Conservation (phyloP, 2,797 vertebrate genomes). For the Takifugu rubripes region DNA sequence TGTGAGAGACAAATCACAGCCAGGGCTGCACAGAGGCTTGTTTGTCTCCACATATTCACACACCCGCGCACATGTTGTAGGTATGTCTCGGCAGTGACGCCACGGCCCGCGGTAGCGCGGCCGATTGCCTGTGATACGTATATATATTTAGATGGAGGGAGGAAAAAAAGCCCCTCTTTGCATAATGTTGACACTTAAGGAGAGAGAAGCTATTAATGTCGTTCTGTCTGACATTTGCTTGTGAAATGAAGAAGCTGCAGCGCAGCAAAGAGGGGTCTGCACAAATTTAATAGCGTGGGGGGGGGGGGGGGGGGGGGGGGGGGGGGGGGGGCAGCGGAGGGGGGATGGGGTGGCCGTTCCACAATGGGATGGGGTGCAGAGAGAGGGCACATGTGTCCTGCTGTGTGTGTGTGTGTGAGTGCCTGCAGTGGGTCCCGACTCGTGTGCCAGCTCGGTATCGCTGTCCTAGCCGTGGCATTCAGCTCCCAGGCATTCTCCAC, state of each 20-base stretch:
- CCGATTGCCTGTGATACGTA: not conserved
- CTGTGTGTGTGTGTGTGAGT: constrained; percentile 13
- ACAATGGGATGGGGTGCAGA: constrained; percentile 38
- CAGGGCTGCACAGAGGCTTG: constrained; percentile 72
- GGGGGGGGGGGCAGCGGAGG: constrained; percentile 62
- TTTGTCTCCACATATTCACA: constrained; percentile 54
- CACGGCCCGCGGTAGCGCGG: constrained; percentile 13
- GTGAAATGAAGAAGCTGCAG: constrained; percentile 75
- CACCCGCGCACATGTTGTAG: constrained; percentile 29
- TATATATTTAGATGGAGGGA: constrained; percentile 23
- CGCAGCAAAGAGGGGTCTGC: constrained; percentile 79
- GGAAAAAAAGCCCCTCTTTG: constrained; percentile 6
- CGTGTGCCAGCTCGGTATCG: constrained; percentile 63
- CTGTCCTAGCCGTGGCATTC: constrained; percentile 62
- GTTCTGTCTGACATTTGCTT: constrained; percentile 91
- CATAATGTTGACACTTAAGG: constrained; percentile 64
- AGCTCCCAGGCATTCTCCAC: constrained; percentile 74
- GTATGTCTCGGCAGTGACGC: constrained; percentile 44
- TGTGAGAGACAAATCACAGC: constrained; percentile 77
- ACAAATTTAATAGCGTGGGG: constrained; percentile 66
- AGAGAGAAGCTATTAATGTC: constrained; percentile 81
- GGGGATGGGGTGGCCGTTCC: constrained; percentile 39
- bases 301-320: constrained; percentile 63
- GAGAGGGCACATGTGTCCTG: constrained; percentile 39
- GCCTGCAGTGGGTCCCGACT: constrained; percentile 45